These are phyloP conservation scores for Heliconius ismenius DNA, from an alignment of 2,888 invertebrate species.

Conservation along the genomic window DNA sequence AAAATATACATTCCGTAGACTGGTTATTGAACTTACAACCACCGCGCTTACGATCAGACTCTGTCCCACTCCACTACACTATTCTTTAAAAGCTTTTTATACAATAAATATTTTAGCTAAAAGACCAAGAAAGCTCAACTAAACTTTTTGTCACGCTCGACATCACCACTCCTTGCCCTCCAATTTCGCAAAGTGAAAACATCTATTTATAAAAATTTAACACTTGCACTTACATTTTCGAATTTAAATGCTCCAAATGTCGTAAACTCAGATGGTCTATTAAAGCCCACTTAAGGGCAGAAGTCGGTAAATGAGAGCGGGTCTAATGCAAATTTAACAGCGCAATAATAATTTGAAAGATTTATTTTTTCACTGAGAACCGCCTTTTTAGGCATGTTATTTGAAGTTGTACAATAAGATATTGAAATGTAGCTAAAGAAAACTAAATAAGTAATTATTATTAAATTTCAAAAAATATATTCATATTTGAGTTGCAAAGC, in stretches of 20 bases:
- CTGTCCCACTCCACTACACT: background rate
- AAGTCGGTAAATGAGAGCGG: conserved; percentile 32
- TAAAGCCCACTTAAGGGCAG: conserved; percentile 33
- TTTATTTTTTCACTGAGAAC: conserved; percentile 34
- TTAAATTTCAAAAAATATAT: background rate
- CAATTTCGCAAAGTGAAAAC: conserved; percentile 15
- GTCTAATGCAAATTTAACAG: conserved; percentile 40
- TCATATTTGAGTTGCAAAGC: background rate
- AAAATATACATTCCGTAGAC: no score
- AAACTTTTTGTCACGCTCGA: background rate
- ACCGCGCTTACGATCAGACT: no score
- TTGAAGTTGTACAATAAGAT: background rate
- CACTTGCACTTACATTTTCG: conserved; percentile 24
- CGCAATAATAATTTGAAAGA: conserved; percentile 37
- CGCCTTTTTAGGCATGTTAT: conserved; percentile 1
- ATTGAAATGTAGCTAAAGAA: background rate
- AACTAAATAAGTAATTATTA: background rate
- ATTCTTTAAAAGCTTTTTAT: background rate
- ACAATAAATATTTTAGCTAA: background rate
- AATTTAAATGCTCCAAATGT: conserved; percentile 25
- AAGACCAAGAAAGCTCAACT: background rate
- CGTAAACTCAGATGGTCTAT: conserved; percentile 37
- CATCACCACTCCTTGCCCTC: background rate
- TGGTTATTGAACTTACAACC: no score
- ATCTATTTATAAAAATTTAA: conserved; percentile 20